Evolutionary conservation across 1,140 invertebrate species (phyloP).

Genomic region (Rhopalosiphum maidis): DNA sequence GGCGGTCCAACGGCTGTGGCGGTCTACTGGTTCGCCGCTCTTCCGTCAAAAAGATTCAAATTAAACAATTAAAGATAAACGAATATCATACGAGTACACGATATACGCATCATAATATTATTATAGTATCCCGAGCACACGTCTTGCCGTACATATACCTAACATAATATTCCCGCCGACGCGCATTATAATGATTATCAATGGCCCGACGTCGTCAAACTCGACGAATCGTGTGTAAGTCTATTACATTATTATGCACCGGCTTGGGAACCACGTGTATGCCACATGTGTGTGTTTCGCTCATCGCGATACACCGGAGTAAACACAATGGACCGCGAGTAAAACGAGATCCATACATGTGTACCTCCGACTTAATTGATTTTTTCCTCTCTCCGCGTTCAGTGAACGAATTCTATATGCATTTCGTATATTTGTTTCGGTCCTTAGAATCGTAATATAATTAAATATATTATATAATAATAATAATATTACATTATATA

Average conservation of each 20-base stretch:
- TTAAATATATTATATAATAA: too few relatives aligned
- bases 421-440: not conserved
- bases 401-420: not conserved
- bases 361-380: not conserved
- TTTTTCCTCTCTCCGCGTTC: not conserved
- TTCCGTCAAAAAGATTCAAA: not conserved
- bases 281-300: slow-evolving; percentile 4
- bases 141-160: not conserved
- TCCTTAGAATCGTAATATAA: too few relatives aligned
- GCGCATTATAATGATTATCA: not conserved
- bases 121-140: not conserved
- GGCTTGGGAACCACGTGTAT: not conserved
- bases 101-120: not conserved
- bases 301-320: not conserved
- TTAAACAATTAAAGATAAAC: not conserved
- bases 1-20: not conserved
- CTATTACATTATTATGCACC: not conserved
- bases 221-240: not conserved
- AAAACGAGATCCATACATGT: not conserved
- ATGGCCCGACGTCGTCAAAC: not conserved
- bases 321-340: not conserved
- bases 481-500: too few relatives aligned
- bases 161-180: not conserved
- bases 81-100: not conserved
- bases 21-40: not conserved